phyloP scores from a whole-genome alignment of 1,140 invertebrate genomes.

The Drosophila fuyamai region DNA sequence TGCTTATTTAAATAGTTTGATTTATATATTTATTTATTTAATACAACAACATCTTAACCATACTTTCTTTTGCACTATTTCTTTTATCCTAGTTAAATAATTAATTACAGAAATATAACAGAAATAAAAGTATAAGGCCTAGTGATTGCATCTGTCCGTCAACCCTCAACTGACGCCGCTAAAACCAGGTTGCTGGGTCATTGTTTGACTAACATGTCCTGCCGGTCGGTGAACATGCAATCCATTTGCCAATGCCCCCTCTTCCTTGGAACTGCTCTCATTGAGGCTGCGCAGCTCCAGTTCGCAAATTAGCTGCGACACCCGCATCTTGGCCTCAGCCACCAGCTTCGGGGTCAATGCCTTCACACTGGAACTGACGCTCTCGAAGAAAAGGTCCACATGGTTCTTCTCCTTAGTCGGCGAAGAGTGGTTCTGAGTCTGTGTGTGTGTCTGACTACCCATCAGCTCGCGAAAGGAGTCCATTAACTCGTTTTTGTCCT shows the following conservation, averaged over 20 bases:
- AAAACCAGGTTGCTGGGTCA: slow-evolving; percentile 28
- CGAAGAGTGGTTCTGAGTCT: slow-evolving; percentile 5
- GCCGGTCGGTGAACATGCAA: background rate
- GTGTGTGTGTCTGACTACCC: slow-evolving; percentile 42
- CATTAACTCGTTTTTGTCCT: slow-evolving; percentile 81
- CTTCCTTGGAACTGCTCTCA: slow-evolving; percentile 36
- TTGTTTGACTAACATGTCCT: background rate
- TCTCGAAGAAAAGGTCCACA: slow-evolving; percentile 80
- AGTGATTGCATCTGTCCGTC: slow-evolving; percentile 3
- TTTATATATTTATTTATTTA: no score
- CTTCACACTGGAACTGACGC: slow-evolving; percentile 81
- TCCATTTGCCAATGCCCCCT: slow-evolving; percentile 10
- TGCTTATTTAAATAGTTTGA: background rate
- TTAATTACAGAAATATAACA: background rate
- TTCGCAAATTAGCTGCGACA: slow-evolving; percentile 79
- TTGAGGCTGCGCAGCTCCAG: slow-evolving; percentile 71
- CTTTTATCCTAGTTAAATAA: background rate
- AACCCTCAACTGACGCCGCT: slow-evolving; percentile 32
- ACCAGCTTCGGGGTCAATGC: slow-evolving; percentile 75
- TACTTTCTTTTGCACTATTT: no score
- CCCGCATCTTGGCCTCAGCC: slow-evolving; percentile 79
- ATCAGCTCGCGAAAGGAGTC: slow-evolving; percentile 78
- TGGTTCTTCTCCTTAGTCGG: slow-evolving; percentile 68
- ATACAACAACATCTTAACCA: no score
- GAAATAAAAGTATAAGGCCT: background rate